phyloP scores from a whole-genome alignment of 2,113 vertebrate species.

The Sisor rabdophorus region DNA sequence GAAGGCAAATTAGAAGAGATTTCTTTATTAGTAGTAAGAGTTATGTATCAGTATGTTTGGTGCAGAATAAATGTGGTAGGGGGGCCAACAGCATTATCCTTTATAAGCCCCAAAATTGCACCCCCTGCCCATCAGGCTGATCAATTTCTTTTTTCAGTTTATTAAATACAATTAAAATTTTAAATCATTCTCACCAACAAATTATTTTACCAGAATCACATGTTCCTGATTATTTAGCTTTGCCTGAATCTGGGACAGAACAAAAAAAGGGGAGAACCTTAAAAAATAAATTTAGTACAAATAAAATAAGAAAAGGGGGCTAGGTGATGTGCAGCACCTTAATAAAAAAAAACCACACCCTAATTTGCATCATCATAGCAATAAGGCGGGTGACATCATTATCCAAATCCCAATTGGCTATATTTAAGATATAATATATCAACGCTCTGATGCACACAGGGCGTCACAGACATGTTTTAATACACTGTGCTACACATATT shows the following conservation, averaged over 20 bases:
- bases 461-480: neutral
- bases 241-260: neutral
- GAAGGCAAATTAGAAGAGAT: too few species aligned
- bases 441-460: neutral
- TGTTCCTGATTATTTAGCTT: neutral
- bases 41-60: too few species aligned
- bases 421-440: neutral
- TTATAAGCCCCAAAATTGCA: too few species aligned
- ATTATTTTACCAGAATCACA: neutral
- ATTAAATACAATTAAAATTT: neutral
- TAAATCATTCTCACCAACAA: neutral
- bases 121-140: neutral
- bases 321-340: neutral
- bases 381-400: constrained; percentile 35
- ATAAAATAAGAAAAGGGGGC: neutral
- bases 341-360: constrained; percentile 41
- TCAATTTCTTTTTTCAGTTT: neutral
- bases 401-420: constrained; percentile 12
- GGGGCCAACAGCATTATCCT: too few species aligned
- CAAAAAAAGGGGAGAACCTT: neutral
- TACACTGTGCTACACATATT: too few species aligned
- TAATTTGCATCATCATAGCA: constrained; percentile 27
- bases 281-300: neutral
- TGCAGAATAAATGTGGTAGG: too few species aligned
- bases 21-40: too few species aligned